Evolutionary conservation across 1,140 invertebrate genomes (phyloP).

Genomic region (Trissolcus basalis): DNA sequence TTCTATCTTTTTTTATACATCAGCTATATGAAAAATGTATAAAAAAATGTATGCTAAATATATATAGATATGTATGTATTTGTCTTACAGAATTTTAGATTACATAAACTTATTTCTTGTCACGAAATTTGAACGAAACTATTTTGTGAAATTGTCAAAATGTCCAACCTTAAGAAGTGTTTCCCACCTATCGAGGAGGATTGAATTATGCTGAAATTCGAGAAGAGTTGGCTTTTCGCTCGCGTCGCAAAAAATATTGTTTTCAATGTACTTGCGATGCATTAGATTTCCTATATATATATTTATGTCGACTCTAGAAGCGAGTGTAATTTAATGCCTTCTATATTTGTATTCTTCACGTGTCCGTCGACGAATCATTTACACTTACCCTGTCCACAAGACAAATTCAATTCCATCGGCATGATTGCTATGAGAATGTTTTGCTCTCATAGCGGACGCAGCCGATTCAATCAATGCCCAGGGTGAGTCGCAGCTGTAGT

Average conservation of each 20-base stretch:
- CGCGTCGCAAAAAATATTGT: not conserved
- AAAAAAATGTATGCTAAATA: no score
- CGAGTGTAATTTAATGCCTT: slow-evolving; percentile 5
- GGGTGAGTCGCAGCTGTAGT: slow-evolving; percentile 92
- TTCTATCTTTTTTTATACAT: no score
- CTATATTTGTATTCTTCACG: slow-evolving; percentile 41
- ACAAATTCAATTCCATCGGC: slow-evolving; percentile 92
- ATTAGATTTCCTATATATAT: not conserved
- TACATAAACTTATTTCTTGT: no score
- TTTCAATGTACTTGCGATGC: not conserved
- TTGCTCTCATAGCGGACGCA: slow-evolving; percentile 86
- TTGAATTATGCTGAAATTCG: slow-evolving; percentile 1
- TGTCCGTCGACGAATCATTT: slow-evolving; percentile 42
- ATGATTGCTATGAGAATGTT: slow-evolving; percentile 73
- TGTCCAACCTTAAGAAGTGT: no score
- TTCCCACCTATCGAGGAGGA: no score
- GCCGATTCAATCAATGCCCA: slow-evolving; percentile 90
- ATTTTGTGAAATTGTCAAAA: no score
- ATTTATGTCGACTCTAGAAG: slow-evolving; percentile 8
- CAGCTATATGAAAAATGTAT: no score
- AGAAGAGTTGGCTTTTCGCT: not conserved
- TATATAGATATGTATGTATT: no score
- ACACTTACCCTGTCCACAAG: slow-evolving; percentile 90
- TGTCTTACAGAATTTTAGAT: no score
- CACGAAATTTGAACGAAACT: no score